Evolutionary conservation across 2,797 vertebrate genomes (phyloP).

Genomic region (Nyctibius grandis): DNA sequence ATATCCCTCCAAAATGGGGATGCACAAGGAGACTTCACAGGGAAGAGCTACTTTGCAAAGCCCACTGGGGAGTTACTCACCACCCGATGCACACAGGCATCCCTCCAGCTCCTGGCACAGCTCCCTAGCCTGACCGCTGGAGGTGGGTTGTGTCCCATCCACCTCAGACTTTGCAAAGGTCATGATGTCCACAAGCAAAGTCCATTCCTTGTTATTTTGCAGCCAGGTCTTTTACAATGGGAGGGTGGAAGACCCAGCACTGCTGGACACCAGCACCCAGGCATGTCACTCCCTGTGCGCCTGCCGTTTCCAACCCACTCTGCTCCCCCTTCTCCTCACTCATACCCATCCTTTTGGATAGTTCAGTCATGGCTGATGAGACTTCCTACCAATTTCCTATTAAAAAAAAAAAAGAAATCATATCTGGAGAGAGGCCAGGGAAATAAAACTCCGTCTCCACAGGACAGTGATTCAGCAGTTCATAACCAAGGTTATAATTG

Average conservation of each 20-base stretch:
- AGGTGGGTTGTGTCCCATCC: background rate
- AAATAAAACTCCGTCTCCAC: background rate
- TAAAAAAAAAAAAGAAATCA: background rate
- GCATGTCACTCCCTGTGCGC: background rate
- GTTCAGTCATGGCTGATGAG: background rate
- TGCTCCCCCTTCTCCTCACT: background rate
- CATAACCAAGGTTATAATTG: background rate
- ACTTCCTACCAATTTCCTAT: background rate
- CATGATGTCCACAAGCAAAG: background rate
- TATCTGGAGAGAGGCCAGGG: background rate
- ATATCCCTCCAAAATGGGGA: background rate
- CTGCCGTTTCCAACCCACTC: background rate
- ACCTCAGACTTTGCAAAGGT: background rate
- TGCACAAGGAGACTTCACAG: background rate
- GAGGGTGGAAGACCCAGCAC: background rate
- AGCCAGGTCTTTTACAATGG: background rate
- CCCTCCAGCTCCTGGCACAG: background rate
- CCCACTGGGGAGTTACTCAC: background rate
- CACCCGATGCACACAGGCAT: accelerated
- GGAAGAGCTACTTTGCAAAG: background rate
- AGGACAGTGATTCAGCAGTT: background rate
- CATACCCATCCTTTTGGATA: background rate
- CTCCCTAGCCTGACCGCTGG: background rate
- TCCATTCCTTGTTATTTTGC: background rate
- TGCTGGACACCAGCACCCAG: background rate